Evolutionary conservation across 2,888 invertebrate genomes (phyloP).

Genomic region (Flexamia atlantica): DNA sequence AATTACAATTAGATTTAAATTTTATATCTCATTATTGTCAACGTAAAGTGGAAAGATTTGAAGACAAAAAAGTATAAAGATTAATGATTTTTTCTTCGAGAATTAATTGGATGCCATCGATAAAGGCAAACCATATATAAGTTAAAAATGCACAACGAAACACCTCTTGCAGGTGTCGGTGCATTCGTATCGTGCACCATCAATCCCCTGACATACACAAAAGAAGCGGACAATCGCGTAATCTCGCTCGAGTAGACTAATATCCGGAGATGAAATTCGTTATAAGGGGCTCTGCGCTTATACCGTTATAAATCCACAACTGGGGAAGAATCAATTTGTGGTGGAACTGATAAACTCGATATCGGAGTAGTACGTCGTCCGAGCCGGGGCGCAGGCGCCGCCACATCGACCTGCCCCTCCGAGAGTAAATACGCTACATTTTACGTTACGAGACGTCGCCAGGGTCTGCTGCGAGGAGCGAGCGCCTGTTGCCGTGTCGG

Average conservation of each 20-base stretch:
- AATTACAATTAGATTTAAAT: too few species aligned
- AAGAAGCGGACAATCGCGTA: not conserved
- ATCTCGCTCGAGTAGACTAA: not conserved
- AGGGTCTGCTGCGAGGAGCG: not conserved
- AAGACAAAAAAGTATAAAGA: too few species aligned
- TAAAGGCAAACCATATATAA: too few species aligned
- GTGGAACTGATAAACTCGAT: slow-evolving; percentile 54
- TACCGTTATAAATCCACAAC: slow-evolving; percentile 21
- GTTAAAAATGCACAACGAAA: too few species aligned
- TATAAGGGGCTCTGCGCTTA: slow-evolving; percentile 23
- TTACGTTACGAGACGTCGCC: slow-evolving; percentile 51
- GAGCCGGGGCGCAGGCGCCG: not conserved
- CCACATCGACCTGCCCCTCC: slow-evolving; percentile 29
- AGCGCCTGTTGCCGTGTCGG: slow-evolving; percentile 39
- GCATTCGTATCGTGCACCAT: too few species aligned
- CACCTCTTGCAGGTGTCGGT: too few species aligned
- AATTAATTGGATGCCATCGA: too few species aligned
- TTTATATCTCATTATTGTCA: too few species aligned
- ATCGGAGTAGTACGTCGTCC: slow-evolving; percentile 6
- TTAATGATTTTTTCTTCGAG: too few species aligned
- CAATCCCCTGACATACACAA: not conserved
- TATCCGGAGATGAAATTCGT: slow-evolving; percentile 3
- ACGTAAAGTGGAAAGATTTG: too few species aligned
- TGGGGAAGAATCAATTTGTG: slow-evolving; percentile 54
- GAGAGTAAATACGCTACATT: slow-evolving; percentile 57